Evolutionary conservation across 2,888 invertebrate species (phyloP), one percentile per base, ranked within the genome.

Genomic region (Oxycera nigricornis): DNA sequence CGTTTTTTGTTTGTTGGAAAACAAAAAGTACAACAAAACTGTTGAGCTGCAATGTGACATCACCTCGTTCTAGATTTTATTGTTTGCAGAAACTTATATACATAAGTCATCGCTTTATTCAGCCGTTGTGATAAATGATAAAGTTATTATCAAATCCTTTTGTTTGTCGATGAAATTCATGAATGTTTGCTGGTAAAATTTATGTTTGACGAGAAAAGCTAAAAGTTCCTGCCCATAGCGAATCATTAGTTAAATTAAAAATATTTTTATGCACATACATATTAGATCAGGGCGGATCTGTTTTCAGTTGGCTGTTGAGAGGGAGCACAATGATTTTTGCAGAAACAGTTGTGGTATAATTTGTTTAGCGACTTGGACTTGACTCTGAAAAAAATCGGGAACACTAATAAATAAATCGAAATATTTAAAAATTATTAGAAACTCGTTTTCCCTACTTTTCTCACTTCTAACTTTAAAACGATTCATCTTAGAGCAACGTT

Each of bases 51-150:
- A 14, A 41, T 41, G 65, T 39, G 14, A 24, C 35, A 41, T 65
- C 24, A 39, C 30, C 65, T 65, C 26, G 39, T 41, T 39, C 65
- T 24, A 65, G 39, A 24, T 65, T 39, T 7, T 20, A n/a, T 65
- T 65, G 65, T 65, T 65, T 65, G 41, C 6, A 17, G 65, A 24
- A 26, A n/a, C 9, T 59, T 59, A 28, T 6, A 59, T 7, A 30
- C 24, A 59, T 50, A 11, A 35, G 35, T 35, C 6, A 46, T 7
- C 46, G 46, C 17, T 6, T 59, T 59, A 14, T 30, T 55, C 14
- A 59, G 6, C 30, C 3, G 30, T 1, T 14, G 0, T n/a, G 14
- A 28, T 9, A n/a, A 59, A 59, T 30, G 28, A 59, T 59, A 59
- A 59, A 7, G 24, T 20, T 59, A 55, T 17, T 9, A 9, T 24